Conservation (phyloP, 1,140 invertebrate species). For the Palaemon carinicauda region DNA sequence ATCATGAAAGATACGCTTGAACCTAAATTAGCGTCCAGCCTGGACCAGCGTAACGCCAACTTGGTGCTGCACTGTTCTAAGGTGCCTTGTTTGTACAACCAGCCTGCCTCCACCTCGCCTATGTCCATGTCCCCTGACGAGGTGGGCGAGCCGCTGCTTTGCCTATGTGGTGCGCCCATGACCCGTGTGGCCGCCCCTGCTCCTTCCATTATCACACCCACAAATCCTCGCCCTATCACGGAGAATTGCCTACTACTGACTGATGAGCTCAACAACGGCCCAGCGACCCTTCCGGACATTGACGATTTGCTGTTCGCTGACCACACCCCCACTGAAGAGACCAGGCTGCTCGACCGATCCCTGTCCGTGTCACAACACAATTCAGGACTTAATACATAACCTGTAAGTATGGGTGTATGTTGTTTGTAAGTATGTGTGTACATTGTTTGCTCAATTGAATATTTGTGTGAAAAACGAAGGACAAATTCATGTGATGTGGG, state of each 20-base stretch:
- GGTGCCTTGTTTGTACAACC: conserved; percentile 63
- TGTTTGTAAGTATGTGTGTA: too few species aligned
- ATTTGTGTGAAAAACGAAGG: too few species aligned
- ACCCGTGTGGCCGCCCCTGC: conserved; percentile 58
- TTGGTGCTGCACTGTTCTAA: conserved; percentile 58
- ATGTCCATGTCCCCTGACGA: conserved; percentile 50
- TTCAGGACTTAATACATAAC: conserved; percentile 49
- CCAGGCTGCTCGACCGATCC: conserved; percentile 63
- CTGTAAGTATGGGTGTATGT: conserved; percentile 9
- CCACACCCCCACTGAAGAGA: conserved; percentile 69
- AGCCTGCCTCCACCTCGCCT: conserved; percentile 57
- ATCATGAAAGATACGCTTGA: conserved; percentile 58
- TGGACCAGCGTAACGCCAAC: conserved; percentile 58
- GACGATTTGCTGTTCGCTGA: conserved; percentile 66
- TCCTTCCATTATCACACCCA: conserved; percentile 53
- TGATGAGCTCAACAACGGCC: conserved; percentile 57
- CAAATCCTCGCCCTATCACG: conserved; percentile 38
- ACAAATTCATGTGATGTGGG: too few species aligned
- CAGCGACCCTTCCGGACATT: conserved; percentile 55
- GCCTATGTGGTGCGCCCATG: conserved; percentile 60
- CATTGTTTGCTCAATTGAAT: too few species aligned
- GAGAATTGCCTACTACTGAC: conserved; percentile 50
- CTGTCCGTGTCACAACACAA: conserved; percentile 45
- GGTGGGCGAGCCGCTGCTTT: conserved; percentile 49
- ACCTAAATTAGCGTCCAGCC: conserved; percentile 51